Percentiles rank a stretch among this genome's conserved stretches.
Evolutionary conservation across 2,797 vertebrate species (phyloP).

Genomic region (Orientallactaga sibirica): DNA sequence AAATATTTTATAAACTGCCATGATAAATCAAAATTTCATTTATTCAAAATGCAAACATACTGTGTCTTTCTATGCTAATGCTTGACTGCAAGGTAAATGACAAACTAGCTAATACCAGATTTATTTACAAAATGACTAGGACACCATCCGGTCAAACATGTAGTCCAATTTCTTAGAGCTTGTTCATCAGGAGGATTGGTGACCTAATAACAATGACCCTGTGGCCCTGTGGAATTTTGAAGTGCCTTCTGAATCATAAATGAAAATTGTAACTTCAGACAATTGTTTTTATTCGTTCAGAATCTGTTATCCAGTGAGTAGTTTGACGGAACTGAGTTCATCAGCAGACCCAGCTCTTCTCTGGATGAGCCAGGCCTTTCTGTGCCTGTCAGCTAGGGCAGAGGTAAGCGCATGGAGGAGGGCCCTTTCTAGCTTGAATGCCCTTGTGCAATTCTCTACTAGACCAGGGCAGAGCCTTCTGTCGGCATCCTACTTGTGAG

Average conservation of each 20-base stretch:
- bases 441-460: background rate
- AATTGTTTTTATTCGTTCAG: conserved; percentile 54
- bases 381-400: conserved; percentile 58
- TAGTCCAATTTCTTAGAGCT: conserved; percentile 29
- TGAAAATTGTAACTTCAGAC: conserved; percentile 69
- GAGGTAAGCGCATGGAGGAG: conserved; percentile 34
- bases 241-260: conserved; percentile 82
- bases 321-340: conserved; percentile 61
- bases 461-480: background rate
- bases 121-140: background rate
- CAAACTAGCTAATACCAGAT: background rate
- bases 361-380: conserved; percentile 62
- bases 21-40: conserved; percentile 64
- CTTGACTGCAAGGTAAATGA: background rate
- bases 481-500: rapidly evolving
- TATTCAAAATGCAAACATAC: conserved; percentile 32
- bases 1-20: conserved; percentile 69
- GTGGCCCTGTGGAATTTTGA: conserved; percentile 77
- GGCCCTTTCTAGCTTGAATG: background rate
- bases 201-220: background rate
- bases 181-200: background rate
- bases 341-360: conserved; percentile 60
- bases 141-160: background rate
- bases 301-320: conserved; percentile 70
- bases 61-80: conserved; percentile 57